Evolutionary conservation across 2,888 invertebrate species (phyloP).

Genomic region (Drosophila pegasa): DNA sequence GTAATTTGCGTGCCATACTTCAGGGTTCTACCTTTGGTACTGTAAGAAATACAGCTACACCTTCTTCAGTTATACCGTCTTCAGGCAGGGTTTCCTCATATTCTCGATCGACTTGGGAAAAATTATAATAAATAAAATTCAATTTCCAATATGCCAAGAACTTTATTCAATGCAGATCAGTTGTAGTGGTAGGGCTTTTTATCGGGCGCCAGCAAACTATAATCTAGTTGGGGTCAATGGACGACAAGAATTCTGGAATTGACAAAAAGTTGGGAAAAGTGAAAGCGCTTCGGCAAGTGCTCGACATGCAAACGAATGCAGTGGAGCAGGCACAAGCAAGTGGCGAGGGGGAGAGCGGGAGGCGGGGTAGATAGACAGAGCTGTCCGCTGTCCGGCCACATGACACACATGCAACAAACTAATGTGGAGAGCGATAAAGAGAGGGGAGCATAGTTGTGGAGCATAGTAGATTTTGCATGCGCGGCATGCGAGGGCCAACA

Average conservation of each 20-base stretch:
- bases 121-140: too few relatives aligned
- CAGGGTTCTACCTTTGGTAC: too few relatives aligned
- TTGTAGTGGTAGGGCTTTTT: neutral
- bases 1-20: too few relatives aligned
- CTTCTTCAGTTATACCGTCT: too few relatives aligned
- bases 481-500: conserved; percentile 37
- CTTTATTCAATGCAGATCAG: neutral
- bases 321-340: conserved; percentile 49
- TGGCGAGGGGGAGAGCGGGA: conserved; percentile 1
- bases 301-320: conserved; percentile 69
- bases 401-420: conserved; percentile 63
- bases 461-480: conserved; percentile 66
- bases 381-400: conserved; percentile 45
- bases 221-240: conserved; percentile 33
- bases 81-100: too few relatives aligned
- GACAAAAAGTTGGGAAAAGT: conserved; percentile 55
- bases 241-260: conserved; percentile 31
- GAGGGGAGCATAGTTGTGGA: conserved; percentile 1
- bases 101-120: too few relatives aligned
- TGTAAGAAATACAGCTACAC: too few relatives aligned
- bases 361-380: neutral
- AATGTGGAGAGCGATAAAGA: conserved; percentile 34
- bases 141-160: neutral
- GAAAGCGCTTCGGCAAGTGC: conserved; percentile 64
- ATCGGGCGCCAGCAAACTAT: neutral